phyloP scores from a whole-genome alignment of 2,113 vertebrate genomes.

The Oreotragus oreotragus region DNA sequence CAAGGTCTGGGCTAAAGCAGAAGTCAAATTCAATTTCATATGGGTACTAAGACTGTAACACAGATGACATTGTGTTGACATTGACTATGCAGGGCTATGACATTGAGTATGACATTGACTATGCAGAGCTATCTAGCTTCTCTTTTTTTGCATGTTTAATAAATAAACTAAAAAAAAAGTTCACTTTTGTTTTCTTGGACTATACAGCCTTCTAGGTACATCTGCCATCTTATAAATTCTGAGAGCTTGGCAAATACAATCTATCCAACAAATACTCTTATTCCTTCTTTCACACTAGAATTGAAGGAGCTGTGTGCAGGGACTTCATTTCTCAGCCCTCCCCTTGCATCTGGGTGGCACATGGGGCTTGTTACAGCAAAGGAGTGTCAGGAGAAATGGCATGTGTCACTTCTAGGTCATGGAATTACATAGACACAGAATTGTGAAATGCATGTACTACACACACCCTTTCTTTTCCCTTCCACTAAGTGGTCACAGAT shows the following conservation, averaged over 20 bases:
- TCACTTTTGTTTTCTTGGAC: neutral
- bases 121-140: neutral
- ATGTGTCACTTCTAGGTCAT: neutral
- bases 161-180: neutral
- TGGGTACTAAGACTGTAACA: neutral
- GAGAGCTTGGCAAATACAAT: neutral
- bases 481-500: neutral
- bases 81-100: neutral
- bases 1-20: neutral
- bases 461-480: neutral
- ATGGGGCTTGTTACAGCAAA: neutral
- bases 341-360: neutral
- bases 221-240: neutral
- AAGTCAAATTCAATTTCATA: neutral
- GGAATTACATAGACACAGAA: too few relatives aligned
- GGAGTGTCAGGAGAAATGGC: neutral
- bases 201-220: neutral
- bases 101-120: neutral
- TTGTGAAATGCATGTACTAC: neutral
- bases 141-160: neutral
- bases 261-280: neutral
- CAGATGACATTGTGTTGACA: neutral
- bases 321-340: neutral
- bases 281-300: neutral
- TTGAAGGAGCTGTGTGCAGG: rapidly evolving